Evolutionary conservation across 1,140 invertebrate genomes (phyloP).

Genomic region (Hylaeus anthracinus): DNA sequence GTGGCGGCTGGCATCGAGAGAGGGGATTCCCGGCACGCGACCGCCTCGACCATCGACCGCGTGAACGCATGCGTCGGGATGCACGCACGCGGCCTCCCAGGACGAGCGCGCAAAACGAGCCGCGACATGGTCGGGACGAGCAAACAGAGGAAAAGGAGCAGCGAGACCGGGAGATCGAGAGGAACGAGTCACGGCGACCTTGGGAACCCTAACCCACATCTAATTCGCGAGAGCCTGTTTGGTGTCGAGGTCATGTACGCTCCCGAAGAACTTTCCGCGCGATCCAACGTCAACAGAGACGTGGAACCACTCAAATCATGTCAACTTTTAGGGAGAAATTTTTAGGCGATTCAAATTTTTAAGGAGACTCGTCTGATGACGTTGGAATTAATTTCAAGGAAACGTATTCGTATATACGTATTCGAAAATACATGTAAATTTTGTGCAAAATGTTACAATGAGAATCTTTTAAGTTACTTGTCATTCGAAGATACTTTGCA

Average conservation of each 20-base stretch:
- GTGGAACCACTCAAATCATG: neutral
- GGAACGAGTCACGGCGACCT: conserved; percentile 47
- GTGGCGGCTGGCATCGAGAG: conserved; percentile 1
- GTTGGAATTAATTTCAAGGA: too few species aligned
- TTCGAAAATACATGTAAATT: too few species aligned
- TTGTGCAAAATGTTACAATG: too few species aligned
- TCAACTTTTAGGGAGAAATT: neutral
- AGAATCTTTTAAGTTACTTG: too few species aligned
- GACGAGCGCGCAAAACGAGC: conserved; percentile 15
- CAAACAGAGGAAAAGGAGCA: conserved; percentile 51
- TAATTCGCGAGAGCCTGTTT: conserved; percentile 44
- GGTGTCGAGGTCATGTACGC: neutral
- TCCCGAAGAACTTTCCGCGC: neutral
- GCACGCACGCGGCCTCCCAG: conserved; percentile 32
- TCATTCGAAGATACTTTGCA: too few species aligned
- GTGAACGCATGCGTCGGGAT: conserved; percentile 50
- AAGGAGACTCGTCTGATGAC: too few species aligned
- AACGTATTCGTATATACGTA: too few species aligned
- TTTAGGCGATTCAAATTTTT: too few species aligned
- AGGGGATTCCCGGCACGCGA: conserved; percentile 59
- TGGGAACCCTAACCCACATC: conserved; percentile 64
- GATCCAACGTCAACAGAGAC: too few species aligned
- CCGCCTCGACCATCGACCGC: conserved; percentile 8
- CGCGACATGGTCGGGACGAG: neutral
- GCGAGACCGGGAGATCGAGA: conserved; percentile 13